Evolutionary conservation across 2,113 vertebrate genomes (phyloP).

Genomic region (Rhinolophus ferrumequinum): DNA sequence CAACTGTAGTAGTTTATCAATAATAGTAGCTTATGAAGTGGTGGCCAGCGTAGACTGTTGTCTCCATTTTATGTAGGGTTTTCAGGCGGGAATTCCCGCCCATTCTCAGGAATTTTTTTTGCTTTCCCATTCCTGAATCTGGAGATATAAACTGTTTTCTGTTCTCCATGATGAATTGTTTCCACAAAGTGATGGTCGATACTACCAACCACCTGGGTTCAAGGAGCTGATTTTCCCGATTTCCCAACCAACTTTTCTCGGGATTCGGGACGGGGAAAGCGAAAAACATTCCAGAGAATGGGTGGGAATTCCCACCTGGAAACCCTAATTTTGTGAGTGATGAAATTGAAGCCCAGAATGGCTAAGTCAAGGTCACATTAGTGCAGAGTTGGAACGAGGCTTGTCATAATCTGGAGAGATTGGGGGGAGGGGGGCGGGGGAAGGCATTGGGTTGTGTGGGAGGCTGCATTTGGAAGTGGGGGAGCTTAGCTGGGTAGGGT

Average conservation of each 20-base stretch:
- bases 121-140: no score
- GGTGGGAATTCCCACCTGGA: no score
- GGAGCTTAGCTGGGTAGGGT: neutral
- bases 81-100: no score
- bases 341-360: constrained; percentile 25
- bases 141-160: no score
- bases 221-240: no score
- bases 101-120: no score
- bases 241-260: no score
- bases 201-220: no score
- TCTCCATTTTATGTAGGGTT: neutral
- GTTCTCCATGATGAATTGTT: no score
- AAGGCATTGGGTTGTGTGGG: neutral
- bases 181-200: no score
- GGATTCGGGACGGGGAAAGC: no score
- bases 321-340: neutral
- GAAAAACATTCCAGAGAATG: no score
- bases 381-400: neutral
- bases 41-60: neutral
- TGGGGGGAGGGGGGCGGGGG: neutral
- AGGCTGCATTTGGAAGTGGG: neutral
- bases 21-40: neutral
- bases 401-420: neutral
- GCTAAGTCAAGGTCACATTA: neutral
- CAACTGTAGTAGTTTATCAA: neutral